phyloP scores from a whole-genome alignment of 2,888 invertebrate genomes.

The Lymantria dispar region DNA sequence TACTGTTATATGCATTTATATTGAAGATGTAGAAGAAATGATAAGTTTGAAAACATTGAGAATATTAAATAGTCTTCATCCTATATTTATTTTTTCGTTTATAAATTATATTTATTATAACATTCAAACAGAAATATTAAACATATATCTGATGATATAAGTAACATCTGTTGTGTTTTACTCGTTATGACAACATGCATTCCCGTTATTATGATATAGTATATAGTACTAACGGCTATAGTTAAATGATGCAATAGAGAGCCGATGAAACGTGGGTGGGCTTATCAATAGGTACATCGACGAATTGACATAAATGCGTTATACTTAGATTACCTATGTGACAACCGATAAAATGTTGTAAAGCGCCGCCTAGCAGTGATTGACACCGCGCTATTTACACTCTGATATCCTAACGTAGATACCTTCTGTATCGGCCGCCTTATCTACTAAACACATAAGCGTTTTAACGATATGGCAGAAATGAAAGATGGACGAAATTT shows the following conservation, averaged over 20 bases:
- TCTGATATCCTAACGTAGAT: constrained; percentile 64
- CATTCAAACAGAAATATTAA: no score
- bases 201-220: constrained; percentile 22
- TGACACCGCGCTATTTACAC: constrained; percentile 75
- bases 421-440: constrained; percentile 64
- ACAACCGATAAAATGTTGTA: constrained; percentile 78
- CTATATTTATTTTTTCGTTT: no score
- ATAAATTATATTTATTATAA: no score
- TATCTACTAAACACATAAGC: constrained; percentile 66
- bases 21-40: no score
- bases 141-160: constrained; percentile 17
- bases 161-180: constrained; percentile 43
- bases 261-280: constrained; percentile 70
- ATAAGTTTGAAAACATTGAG: no score
- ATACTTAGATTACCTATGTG: constrained; percentile 76
- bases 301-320: constrained; percentile 80
- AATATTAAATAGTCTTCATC: no score
- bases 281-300: constrained; percentile 74
- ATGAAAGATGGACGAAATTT: constrained; percentile 48
- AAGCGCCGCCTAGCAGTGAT: constrained; percentile 77
- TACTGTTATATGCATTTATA: no score
- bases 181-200: constrained; percentile 40
- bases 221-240: constrained; percentile 57
- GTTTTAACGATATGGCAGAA: constrained; percentile 49
- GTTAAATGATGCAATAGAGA: constrained; percentile 61